Evolutionary conservation across 2,797 vertebrate species (phyloP).

Genomic region (Pseudochirops corinnae): DNA sequence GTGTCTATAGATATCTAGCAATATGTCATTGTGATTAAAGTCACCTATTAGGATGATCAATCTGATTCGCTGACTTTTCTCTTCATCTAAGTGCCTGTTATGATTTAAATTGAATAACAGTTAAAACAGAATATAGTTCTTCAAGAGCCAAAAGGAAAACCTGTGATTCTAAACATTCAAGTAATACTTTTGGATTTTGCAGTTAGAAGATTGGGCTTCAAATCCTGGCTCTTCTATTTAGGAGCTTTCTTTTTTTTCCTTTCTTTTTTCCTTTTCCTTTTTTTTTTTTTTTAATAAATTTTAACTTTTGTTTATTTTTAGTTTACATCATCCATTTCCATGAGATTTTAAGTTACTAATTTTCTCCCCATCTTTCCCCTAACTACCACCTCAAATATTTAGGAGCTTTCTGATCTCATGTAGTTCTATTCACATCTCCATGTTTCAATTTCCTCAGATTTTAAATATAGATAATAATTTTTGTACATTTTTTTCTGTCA

Average conservation of each 20-base stretch:
- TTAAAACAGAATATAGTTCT: neutral
- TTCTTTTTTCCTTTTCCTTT: too few relatives aligned
- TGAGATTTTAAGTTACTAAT: too few relatives aligned
- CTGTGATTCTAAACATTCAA: neutral
- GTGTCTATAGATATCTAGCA: neutral
- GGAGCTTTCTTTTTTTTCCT: neutral
- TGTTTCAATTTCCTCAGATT: neutral
- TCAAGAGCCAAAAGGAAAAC: neutral
- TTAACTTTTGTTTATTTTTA: too few relatives aligned
- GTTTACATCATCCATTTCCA: too few relatives aligned
- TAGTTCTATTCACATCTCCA: neutral
- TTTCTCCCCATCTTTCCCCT: too few relatives aligned
- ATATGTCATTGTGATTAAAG: neutral
- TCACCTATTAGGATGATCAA: neutral
- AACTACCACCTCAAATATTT: neutral
- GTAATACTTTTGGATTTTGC: neutral
- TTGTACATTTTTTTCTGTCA: neutral
- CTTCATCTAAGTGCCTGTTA: neutral
- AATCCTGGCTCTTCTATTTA: neutral
- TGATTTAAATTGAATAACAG: neutral
- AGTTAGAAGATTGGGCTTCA: neutral
- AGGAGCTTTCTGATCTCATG: neutral
- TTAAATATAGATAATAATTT: neutral
- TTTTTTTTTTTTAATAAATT: too few relatives aligned
- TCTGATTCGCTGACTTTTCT: neutral